phyloP scores from a whole-genome alignment of 2,888 invertebrate species.

The Poecilus cupreus region DNA sequence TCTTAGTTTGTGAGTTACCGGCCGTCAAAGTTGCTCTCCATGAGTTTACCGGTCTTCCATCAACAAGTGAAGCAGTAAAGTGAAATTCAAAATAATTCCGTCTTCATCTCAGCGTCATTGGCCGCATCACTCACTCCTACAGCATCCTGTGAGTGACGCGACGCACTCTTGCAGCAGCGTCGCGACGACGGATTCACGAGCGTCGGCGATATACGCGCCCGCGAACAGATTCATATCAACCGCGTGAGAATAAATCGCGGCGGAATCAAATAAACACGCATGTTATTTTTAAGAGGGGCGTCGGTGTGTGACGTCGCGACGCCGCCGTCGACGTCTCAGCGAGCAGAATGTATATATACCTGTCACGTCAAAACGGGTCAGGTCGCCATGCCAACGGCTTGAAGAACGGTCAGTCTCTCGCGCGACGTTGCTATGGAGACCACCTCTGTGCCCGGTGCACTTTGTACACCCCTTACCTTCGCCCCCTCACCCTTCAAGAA shows the following conservation, averaged over 20 bases:
- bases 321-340: background rate
- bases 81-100: too few species aligned
- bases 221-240: slow-evolving; percentile 38
- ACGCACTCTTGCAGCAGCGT: slow-evolving; percentile 12
- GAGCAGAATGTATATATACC: slow-evolving; percentile 37
- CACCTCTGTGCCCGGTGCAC: slow-evolving; percentile 33
- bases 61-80: too few species aligned
- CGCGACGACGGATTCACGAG: background rate
- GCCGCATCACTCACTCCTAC: background rate
- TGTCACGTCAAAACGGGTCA: slow-evolving; percentile 60
- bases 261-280: slow-evolving; percentile 29
- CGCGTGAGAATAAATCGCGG: slow-evolving; percentile 19
- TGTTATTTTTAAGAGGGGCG: background rate
- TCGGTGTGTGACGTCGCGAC: background rate
- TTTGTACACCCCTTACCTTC: too few species aligned
- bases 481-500: too few species aligned
- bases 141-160: background rate
- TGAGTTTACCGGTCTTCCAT: too few species aligned
- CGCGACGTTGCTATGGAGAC: slow-evolving; percentile 59
- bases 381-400: slow-evolving; percentile 59
- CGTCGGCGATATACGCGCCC: slow-evolving; percentile 7
- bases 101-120: background rate
- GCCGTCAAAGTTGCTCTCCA: too few species aligned
- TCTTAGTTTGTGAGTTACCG: too few species aligned
- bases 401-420: slow-evolving; percentile 59